Base-by-base conservation (phyloP, 1,140 invertebrate species). In the Sycobia sp. region DNA sequence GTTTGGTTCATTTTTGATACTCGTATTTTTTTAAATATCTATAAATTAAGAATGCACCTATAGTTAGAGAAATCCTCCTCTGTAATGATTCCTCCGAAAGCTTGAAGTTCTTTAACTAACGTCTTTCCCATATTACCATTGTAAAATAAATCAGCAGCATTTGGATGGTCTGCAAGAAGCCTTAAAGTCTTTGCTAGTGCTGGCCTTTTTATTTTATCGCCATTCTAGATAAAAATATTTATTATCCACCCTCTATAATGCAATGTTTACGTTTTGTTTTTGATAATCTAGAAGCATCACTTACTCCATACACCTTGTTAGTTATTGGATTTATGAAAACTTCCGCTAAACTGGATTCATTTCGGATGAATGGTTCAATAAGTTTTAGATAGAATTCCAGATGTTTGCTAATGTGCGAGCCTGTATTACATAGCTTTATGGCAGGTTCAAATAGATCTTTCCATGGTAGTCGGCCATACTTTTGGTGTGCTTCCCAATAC, bases 401-500 rank as follows among this genome's bases (percentile, higher is more conserved):
- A 69, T 94, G 92, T 32, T 84, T 72, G 51, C 86, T 91, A 4
- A 97, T 89, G 34, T 75, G 72, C 55, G 88, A 86, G 85, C 84
- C 62, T 83, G 74, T 1, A 75, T 82, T 82, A 65, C 90, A 92
- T 0, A 95, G 73, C 39, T 89, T 81, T 13, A 92, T 91, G 0
- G 92, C 86, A 0, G 93, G 92, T 64, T 86, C 70, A 56, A 98
- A 88, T 10, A 97, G 79, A 0, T 89, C 85, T 20, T 75, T 76
- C 96, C 96, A 98, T 0, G 86, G 82, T 18, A 95, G 73, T 53
- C 84, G 86, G 0, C 94, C 88, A 69, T 89, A 96, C 69, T 82
- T 85, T 22, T 86, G 74, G 75, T 95, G 88, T 0, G 93, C 84
- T 41, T 86, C 84, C 86, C 89, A 90, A 74, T 94, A 95, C 0